Percentiles rank a stretch among this genome's conserved stretches.
phyloP scores from a whole-genome alignment of 2,113 vertebrate genomes.

The Columba livia region DNA sequence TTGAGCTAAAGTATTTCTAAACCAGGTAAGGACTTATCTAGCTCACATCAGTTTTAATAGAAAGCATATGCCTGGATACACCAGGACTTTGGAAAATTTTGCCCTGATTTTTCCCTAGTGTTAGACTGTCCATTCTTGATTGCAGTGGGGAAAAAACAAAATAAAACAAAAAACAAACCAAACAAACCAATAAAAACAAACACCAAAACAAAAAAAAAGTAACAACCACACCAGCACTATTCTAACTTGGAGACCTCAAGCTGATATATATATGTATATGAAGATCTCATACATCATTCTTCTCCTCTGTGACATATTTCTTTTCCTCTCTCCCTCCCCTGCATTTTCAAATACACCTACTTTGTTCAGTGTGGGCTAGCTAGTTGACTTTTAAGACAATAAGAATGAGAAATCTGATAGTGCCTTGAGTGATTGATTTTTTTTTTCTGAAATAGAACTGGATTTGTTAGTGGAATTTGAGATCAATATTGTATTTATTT shows the following conservation, averaged over 20 bases:
- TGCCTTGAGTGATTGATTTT: background rate
- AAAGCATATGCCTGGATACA: background rate
- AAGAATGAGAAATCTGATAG: background rate
- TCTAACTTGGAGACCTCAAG: background rate
- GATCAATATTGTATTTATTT: conserved; percentile 29
- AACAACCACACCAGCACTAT: background rate
- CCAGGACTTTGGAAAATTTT: background rate
- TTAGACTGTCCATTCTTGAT: background rate
- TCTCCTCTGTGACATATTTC: background rate
- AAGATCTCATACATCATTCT: background rate
- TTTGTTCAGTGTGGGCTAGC: background rate
- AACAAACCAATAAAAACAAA: no score
- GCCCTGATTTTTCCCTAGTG: background rate
- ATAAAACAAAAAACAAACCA: background rate
- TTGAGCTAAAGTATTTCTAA: background rate
- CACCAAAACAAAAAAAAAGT: no score
- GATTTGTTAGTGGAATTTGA: background rate
- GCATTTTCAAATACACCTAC: background rate
- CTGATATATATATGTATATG: background rate
- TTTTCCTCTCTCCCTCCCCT: background rate
- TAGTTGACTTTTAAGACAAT: background rate
- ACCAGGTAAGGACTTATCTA: background rate
- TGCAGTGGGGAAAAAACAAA: background rate
- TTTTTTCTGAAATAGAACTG: background rate
- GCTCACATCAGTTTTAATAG: background rate